These are phyloP conservation scores for Pseudochaenichthys georgianus DNA, from an alignment of 2,797 vertebrate genomes.

Conservation along the genomic window DNA sequence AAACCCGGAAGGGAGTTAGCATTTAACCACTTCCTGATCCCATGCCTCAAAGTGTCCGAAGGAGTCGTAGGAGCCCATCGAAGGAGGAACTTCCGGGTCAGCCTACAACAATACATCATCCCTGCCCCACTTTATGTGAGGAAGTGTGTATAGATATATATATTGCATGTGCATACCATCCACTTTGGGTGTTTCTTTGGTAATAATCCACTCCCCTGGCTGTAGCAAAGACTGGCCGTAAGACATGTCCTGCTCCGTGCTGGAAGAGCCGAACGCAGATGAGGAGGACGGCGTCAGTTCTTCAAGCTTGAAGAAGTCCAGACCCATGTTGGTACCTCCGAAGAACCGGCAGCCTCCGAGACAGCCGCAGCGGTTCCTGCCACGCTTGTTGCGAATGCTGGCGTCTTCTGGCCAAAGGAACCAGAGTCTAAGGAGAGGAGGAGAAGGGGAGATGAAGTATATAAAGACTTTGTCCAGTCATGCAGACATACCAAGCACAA, in stretches of 20 bases:
- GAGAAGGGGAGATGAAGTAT: neutral
- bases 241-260: constrained; percentile 92
- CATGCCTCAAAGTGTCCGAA: no score
- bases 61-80: no score
- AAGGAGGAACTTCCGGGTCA: no score
- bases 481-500: neutral
- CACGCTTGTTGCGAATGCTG: constrained; percentile 88
- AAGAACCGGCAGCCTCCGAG: constrained; percentile 98
- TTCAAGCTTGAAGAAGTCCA: constrained; percentile 95
- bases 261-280: constrained; percentile 91
- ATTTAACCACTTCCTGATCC: no score
- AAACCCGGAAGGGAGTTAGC: no score
- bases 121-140: neutral
- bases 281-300: constrained; percentile 96
- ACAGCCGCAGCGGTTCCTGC: constrained; percentile 95
- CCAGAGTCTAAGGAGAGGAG: constrained; percentile 87
- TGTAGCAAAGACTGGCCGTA: constrained; percentile 97
- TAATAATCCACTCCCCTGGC: constrained; percentile 95
- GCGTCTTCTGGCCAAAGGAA: constrained; percentile 97
- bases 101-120: no score
- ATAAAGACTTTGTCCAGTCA: no score
- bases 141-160: neutral
- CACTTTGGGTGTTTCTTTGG: constrained; percentile 91
- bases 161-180: constrained; percentile 84
- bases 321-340: constrained; percentile 89